Conservation (phyloP, 2,888 invertebrate genomes). For the Andrena trimmerana region DNA sequence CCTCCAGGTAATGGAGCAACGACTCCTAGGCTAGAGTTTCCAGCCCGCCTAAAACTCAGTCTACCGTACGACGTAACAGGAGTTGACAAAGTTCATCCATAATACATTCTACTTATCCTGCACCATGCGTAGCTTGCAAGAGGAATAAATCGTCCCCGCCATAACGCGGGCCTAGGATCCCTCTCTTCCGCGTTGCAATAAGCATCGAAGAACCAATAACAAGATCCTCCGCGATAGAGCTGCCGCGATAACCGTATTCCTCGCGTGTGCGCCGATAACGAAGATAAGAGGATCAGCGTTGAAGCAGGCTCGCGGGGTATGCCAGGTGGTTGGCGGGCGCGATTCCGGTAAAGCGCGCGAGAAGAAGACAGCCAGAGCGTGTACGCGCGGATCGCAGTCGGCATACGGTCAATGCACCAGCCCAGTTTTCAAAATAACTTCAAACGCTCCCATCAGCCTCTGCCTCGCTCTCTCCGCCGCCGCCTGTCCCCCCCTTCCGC, state of each 20-base stretch:
- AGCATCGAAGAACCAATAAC: not conserved
- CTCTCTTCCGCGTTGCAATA: not conserved
- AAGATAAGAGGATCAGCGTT: conserved; percentile 21
- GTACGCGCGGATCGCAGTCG: conserved; percentile 40
- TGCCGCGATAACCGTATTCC: conserved; percentile 3
- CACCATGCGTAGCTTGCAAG: no score
- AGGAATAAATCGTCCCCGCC: not conserved
- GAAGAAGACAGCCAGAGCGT: conserved; percentile 42
- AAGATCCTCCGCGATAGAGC: not conserved
- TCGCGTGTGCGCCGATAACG: not conserved
- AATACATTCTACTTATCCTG: no score
- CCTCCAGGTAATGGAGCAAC: conserved; percentile 3
- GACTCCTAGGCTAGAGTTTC: not conserved
- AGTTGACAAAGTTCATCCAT: no score
- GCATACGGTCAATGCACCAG: conserved; percentile 81
- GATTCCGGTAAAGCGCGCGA: conserved; percentile 51
- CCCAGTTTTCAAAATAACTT: conserved; percentile 82
- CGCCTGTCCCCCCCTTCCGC: conserved; percentile 16
- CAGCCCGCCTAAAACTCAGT: not conserved
- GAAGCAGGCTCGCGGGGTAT: conserved; percentile 12
- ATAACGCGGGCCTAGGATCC: not conserved
- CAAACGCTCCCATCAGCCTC: conserved; percentile 64
- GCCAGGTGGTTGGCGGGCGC: conserved; percentile 40
- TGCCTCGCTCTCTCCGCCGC: conserved; percentile 12
- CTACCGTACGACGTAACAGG: not conserved